Evolutionary conservation across 2,888 invertebrate genomes (phyloP), one percentile per base, ranked within the genome.

Genomic region (Leptarthrus brevirostris): DNA sequence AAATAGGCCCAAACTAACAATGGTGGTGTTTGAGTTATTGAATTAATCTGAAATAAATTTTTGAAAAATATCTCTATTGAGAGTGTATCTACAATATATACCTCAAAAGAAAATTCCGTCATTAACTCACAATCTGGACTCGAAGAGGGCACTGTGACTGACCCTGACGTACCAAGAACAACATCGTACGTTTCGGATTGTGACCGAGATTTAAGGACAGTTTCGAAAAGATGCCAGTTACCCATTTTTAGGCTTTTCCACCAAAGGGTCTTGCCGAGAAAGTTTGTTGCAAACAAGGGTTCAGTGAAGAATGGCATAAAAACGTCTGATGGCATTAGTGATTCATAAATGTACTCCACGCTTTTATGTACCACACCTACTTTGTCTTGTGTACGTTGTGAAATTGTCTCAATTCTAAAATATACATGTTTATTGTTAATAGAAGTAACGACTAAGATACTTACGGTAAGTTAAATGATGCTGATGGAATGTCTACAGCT

Each of bases 1-100:
- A 61, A 10, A 24, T 72, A 44, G 3, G 36, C 34, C 72, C 72
- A 72, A 56, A 56, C 56, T 5, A 22, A 34, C 22, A 26, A 22
- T 20, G 72, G 72, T 36, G 58, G 16, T 18, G 58, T n/a, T 54
- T 54, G 24, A 5, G 10, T 8, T 54, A 54, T 14, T 1, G 26
- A 24, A n/a, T 54, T 54, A 4, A 54, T 12, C 54, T 54, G 5
- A 54, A 22, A 26, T 8, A 54, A 20, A 52, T 52, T 10, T 16
- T 18, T 10, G 12, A 18, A 8, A 52, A 20, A 4, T 12, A 12
- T 40, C 12, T 12, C 14, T 47, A 47, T 47, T 1, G 1, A 3
- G n/a, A 47, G 1, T 47, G 5, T 47, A 47, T 1, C 8, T 6
- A 40, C 3, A 26, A 14, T 12, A 12, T 26, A n/a, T 14, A 54